Percentiles rank a stretch among this genome's conserved stretches.
These are phyloP conservation scores for Atta colombica DNA, from an alignment of 1,140 invertebrate genomes.

Conservation along the genomic window DNA sequence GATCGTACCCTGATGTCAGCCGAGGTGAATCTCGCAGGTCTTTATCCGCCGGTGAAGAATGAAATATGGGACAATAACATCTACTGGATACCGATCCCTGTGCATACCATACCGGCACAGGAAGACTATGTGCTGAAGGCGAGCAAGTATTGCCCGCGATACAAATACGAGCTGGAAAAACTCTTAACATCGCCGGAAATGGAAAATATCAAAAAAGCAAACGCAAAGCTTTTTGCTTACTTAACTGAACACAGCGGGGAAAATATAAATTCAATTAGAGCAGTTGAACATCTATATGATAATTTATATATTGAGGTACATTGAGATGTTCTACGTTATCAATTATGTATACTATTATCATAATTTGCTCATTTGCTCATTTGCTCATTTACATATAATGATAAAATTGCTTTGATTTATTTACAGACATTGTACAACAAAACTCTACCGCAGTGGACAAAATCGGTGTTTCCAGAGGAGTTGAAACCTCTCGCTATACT, in stretches of 20 bases:
- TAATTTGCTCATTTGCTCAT: neutral
- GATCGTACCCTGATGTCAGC: slow-evolving; percentile 97
- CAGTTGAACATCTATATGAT: slow-evolving; percentile 89
- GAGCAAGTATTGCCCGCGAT: slow-evolving; percentile 90
- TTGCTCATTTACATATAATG: too few relatives aligned
- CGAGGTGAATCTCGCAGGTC: slow-evolving; percentile 93
- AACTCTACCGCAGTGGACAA: slow-evolving; percentile 91
- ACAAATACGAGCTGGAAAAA: slow-evolving; percentile 87
- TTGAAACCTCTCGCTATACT: slow-evolving; percentile 86
- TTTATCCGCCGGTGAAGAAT: slow-evolving; percentile 89
- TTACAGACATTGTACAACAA: slow-evolving; percentile 89
- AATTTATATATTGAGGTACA: slow-evolving; percentile 90
- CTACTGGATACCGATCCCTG: slow-evolving; percentile 95
- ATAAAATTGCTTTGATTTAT: slow-evolving; percentile 45
- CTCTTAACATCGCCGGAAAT: slow-evolving; percentile 88
- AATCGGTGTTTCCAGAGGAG: slow-evolving; percentile 87
- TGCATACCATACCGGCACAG: slow-evolving; percentile 91
- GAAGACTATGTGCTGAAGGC: slow-evolving; percentile 90
- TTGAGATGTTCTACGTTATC: neutral
- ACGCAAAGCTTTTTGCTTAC: slow-evolving; percentile 89
- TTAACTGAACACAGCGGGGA: slow-evolving; percentile 88
- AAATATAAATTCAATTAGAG: slow-evolving; percentile 86
- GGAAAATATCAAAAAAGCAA: slow-evolving; percentile 87
- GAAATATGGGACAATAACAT: slow-evolving; percentile 90
- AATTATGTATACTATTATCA: neutral